Base-by-base conservation (phyloP, 2,113 vertebrate species). In the Phoenicopterus ruber region DNA sequence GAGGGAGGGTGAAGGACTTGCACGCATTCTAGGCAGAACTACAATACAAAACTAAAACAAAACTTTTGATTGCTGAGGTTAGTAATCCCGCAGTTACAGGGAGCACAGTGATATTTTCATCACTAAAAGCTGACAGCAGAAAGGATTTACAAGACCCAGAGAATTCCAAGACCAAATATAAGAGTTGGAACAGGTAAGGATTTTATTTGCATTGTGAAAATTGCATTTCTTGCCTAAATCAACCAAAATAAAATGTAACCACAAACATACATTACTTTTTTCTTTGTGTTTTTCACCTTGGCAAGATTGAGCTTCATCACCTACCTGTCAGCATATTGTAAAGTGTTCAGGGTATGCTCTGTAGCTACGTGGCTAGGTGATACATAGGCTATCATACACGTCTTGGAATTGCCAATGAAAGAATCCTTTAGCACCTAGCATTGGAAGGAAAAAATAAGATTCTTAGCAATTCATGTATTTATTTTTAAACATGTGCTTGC, bases 351-450 rank as follows among this genome's bases (percentile, higher is more conserved):
- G 16, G 99, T 99, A 88, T 99, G 99, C 91, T 99, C 99, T 4
- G 98, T 98, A 89, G 99, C 98, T 34, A 98, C 9, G n/a, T 99
- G 98, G 93, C 99, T 98, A 2, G 99, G 99, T 46, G 99, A 99
- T 74, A 99, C 98, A 74, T 99, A 99, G 71, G 99, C 99, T 42
- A 99, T 99, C 99, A 99, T 99, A 88, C 99, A 99, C 0, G 99
- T 99, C 98, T 99, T 99, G 66, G 99, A 99, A 95, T 99, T 98
- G 59, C 99, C 99, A 59, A 99, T 97, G 97, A 99, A 99, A n/a
- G 99, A 99, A 95, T 99, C 98, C 94, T 99, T 99, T 63, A 99
- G 97, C 89, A 99, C 99, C 99, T 99, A 58, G 26, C 84, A 79
- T 70, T 55, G 18, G 17, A 81, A 83, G 17, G 17, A 28, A 80